These are phyloP conservation scores for Serranus cabrilla DNA, from an alignment of 2,797 vertebrate species.

Conservation along the genomic window DNA sequence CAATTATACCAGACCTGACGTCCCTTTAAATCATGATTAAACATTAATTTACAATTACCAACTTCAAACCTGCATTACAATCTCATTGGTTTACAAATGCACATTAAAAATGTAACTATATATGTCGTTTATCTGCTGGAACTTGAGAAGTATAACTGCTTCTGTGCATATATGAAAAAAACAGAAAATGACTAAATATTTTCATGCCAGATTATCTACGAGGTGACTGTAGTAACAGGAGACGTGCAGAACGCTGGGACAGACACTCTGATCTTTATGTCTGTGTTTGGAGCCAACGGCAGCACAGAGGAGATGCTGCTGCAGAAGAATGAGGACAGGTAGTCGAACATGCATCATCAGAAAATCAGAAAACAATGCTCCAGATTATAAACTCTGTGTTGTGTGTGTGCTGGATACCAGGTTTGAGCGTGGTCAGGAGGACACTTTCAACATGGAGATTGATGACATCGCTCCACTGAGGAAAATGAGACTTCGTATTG, in stretches of 20 bases:
- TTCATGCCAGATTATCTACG: slow-evolving; percentile 89
- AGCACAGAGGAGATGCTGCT: slow-evolving; percentile 93
- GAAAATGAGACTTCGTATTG: slow-evolving; percentile 94
- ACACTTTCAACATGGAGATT: slow-evolving; percentile 95
- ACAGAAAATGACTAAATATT: neutral
- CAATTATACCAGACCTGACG: too few species aligned
- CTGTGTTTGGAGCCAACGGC: slow-evolving; percentile 93
- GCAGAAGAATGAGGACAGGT: slow-evolving; percentile 95
- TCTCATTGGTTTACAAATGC: neutral
- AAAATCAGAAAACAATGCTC: neutral
- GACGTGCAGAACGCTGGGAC: slow-evolving; percentile 91
- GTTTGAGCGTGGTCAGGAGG: slow-evolving; percentile 95
- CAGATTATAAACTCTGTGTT: slow-evolving; percentile 1
- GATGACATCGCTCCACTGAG: slow-evolving; percentile 93
- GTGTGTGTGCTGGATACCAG: slow-evolving; percentile 75
- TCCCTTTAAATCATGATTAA: too few species aligned
- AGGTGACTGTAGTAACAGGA: slow-evolving; percentile 92
- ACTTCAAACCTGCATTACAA: neutral
- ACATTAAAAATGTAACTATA: neutral
- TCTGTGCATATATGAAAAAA: neutral
- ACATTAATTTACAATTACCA: neutral
- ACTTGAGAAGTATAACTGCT: neutral
- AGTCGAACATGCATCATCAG: neutral
- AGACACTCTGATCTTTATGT: slow-evolving; percentile 92
- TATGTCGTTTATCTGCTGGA: neutral